Conservation (phyloP, 1,140 invertebrate species). For the Periplaneta americana region DNA sequence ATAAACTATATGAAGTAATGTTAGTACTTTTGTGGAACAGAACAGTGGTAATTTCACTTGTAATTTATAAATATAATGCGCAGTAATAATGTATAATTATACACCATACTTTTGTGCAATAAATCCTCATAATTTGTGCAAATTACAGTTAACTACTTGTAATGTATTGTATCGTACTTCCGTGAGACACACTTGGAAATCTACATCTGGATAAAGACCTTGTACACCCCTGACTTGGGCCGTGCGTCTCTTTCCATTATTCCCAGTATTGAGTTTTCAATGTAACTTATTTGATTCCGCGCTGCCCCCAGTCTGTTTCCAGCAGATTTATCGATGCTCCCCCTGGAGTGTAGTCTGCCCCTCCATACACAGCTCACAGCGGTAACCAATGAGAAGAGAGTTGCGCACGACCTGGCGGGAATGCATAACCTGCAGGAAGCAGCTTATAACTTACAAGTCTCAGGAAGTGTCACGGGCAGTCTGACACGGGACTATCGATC, state of each 20-base stretch:
- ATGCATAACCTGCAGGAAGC: neutral
- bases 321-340: neutral
- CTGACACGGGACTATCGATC: neutral
- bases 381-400: neutral
- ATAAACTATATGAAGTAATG: no score
- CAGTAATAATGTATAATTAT: no score
- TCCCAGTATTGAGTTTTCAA: neutral
- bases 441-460: no score
- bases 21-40: no score
- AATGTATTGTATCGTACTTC: no score
- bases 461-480: neutral
- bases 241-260: neutral
- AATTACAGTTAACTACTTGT: no score
- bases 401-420: neutral
- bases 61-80: no score
- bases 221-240: neutral
- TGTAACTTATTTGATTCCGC: neutral
- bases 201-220: no score
- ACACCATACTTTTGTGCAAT: no score
- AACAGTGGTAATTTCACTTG: no score
- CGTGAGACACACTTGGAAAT: no score
- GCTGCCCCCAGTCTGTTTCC: neutral
- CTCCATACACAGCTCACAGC: neutral
- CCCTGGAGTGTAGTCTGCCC: neutral
- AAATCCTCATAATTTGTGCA: no score